A percentile compares a stretch with the other conserved stretches of the same genome.
These are phyloP conservation scores for Pseudochromis fuscus DNA, from an alignment of 2,797 vertebrate species.

Conservation along the genomic window DNA sequence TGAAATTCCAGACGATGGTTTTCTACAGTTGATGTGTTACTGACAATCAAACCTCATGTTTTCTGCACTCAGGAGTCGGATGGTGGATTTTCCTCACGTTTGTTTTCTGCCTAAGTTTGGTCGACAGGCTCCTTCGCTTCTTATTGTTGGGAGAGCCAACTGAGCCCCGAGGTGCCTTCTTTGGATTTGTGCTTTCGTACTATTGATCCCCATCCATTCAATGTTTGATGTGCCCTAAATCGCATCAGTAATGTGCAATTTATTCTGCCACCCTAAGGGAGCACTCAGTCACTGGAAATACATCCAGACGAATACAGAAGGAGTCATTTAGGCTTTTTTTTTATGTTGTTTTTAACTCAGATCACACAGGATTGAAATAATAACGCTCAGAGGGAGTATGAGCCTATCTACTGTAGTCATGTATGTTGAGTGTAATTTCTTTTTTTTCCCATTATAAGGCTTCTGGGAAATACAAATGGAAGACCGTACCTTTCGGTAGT, in stretches of 20 bases:
- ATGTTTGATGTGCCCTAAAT: conserved; percentile 66
- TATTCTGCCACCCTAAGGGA: conserved; percentile 47
- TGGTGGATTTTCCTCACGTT: conserved; percentile 32
- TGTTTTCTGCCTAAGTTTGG: conserved; percentile 64
- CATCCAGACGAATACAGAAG: conserved; percentile 46
- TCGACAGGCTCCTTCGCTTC: conserved; percentile 59
- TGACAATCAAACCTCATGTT: conserved; percentile 70
- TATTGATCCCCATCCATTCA: conserved; percentile 62
- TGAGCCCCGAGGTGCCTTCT: conserved; percentile 78
- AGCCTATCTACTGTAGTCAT: conserved; percentile 62
- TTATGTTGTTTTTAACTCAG: conserved; percentile 33
- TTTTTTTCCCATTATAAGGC: conserved; percentile 81
- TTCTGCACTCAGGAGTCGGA: conserved; percentile 42
- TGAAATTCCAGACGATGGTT: conserved; percentile 57
- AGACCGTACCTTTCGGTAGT: conserved; percentile 86
- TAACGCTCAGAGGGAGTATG: conserved; percentile 63
- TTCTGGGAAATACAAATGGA: conserved; percentile 86
- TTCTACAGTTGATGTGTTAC: conserved; percentile 80
- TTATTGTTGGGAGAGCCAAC: conserved; percentile 48
- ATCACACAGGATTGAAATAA: conserved; percentile 68
- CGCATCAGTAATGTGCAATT: conserved; percentile 71
- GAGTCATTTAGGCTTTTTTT: conserved; percentile 41
- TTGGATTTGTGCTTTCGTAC: conserved; percentile 87
- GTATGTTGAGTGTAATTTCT: conserved; percentile 68
- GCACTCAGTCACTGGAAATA: conserved; percentile 42